phyloP scores from a whole-genome alignment of 92 coral and sea anemone genomes.

The Phenganax stokvisi region DNA sequence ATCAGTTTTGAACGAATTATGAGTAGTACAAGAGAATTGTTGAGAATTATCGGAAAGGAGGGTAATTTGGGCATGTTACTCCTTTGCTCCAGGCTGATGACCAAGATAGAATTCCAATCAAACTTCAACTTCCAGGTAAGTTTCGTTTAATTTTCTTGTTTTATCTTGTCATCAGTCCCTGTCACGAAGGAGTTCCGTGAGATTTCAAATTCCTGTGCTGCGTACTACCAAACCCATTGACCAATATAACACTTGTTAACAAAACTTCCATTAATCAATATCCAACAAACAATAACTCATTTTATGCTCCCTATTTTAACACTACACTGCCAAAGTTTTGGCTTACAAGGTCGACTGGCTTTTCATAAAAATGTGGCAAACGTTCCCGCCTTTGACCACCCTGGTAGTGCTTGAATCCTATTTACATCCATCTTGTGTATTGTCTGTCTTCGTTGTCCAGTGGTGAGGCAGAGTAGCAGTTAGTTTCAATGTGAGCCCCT shows the following conservation, averaged over 20 bases:
- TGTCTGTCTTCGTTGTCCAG: constrained; percentile 36
- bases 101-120: not conserved
- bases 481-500: too few relatives aligned
- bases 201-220: not conserved
- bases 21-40: too few relatives aligned
- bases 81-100: constrained; percentile 27
- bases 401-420: constrained; percentile 41
- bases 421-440: constrained; percentile 41
- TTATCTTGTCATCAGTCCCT: too few relatives aligned
- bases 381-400: constrained; percentile 40
- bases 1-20: too few relatives aligned
- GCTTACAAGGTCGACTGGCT: constrained; percentile 17
- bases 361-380: constrained; percentile 37
- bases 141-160: too few relatives aligned
- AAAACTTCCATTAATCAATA: not conserved
- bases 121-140: not conserved
- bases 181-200: too few relatives aligned
- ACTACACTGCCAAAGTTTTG: not conserved
- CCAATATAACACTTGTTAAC: not conserved
- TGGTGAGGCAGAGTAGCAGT: not conserved
- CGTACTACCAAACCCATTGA: not conserved
- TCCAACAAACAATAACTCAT: not conserved
- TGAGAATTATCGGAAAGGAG: not conserved
- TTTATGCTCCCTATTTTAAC: not conserved
- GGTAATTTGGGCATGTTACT: constrained; percentile 17